These are phyloP conservation scores for Trypoxylus dichotomus DNA, from an alignment of 1,140 invertebrate species.

Conservation along the genomic window DNA sequence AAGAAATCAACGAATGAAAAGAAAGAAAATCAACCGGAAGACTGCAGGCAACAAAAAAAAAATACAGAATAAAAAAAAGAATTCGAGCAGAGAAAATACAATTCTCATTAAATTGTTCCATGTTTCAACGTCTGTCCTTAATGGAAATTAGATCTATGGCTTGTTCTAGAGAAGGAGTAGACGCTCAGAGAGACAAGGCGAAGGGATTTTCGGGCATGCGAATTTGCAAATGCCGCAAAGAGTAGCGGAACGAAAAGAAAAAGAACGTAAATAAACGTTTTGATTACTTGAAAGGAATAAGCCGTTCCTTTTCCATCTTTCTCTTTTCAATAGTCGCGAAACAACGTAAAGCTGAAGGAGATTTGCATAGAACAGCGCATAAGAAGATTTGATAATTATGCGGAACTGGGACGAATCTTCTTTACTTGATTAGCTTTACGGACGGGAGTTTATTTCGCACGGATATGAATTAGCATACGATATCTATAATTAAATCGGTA, in stretches of 20 bases:
- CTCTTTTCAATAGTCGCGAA: not conserved
- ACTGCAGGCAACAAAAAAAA: not conserved
- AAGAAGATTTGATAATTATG: not conserved
- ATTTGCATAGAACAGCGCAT: not conserved
- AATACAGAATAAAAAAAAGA: constrained; percentile 13
- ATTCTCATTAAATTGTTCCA: constrained; percentile 16
- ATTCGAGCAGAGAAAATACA: constrained; percentile 1
- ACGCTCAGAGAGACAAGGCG: not conserved
- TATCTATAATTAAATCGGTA: no score
- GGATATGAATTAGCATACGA: no score
- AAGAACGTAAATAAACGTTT: not conserved
- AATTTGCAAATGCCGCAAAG: not conserved
- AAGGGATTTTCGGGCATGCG: not conserved
- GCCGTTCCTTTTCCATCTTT: not conserved
- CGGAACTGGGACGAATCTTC: not conserved
- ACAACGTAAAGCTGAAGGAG: not conserved
- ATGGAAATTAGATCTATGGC: constrained; percentile 19
- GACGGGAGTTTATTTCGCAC: no score
- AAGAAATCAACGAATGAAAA: not conserved
- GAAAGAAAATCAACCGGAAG: not conserved
- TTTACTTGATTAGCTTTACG: no score
- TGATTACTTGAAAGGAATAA: not conserved
- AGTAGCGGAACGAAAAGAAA: not conserved
- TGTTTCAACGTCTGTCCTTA: constrained; percentile 13
- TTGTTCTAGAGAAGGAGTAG: not conserved